These are phyloP conservation scores for Nomada ruficornis DNA, from an alignment of 2,888 invertebrate species.

Conservation along the genomic window DNA sequence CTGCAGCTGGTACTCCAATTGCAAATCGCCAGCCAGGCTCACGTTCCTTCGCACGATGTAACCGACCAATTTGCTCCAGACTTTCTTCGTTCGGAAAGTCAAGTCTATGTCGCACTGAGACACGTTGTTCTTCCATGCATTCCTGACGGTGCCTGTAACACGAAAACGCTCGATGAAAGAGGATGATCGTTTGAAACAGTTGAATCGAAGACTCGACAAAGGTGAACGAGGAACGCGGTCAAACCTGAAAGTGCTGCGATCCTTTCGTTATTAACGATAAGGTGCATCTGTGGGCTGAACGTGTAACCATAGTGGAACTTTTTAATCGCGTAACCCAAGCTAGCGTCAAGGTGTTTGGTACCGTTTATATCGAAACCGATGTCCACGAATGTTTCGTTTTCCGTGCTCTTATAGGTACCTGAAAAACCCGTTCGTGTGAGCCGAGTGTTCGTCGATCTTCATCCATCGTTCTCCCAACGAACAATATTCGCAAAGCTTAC, in stretches of 20 bases:
- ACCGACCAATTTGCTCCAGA: conserved; percentile 90
- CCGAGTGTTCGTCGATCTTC: not conserved
- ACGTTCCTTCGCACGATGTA: conserved; percentile 88
- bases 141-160: conserved; percentile 86
- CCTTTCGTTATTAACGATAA: conserved; percentile 90
- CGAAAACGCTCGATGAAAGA: no score
- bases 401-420: conserved; percentile 89
- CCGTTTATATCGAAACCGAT: conserved; percentile 91
- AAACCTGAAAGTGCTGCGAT: conserved; percentile 90
- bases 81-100: conserved; percentile 91
- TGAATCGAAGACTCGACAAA: not conserved
- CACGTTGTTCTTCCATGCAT: conserved; percentile 88
- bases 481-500: conserved; percentile 63
- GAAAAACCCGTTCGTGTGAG: not conserved
- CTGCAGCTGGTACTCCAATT: conserved; percentile 89
- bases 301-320: conserved; percentile 88
- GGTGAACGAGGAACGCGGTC: conserved; percentile 32
- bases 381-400: conserved; percentile 89
- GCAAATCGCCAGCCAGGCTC: conserved; percentile 86
- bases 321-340: conserved; percentile 86
- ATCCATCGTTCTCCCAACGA: not conserved
- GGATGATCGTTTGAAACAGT: not conserved
- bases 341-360: conserved; percentile 89
- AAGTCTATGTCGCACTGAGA: conserved; percentile 91
- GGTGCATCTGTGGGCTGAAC: conserved; percentile 89